Evolutionary conservation across 2,888 invertebrate species (phyloP).

Genomic region (Rhagonycha lutea): DNA sequence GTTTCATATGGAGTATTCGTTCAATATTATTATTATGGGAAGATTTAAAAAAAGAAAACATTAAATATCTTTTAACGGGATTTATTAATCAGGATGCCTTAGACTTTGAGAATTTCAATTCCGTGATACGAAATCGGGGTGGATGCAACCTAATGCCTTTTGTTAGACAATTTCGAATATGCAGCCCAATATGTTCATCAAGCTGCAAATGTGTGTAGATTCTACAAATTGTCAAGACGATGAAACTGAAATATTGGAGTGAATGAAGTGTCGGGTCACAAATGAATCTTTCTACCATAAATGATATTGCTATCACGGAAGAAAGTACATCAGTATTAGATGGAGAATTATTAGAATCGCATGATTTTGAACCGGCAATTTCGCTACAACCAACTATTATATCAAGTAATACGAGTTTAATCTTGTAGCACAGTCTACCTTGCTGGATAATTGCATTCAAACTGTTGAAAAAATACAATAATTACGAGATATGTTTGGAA

Average conservation of each 20-base stretch:
- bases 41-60: constrained; percentile 24
- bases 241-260: constrained; percentile 11
- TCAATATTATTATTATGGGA: constrained; percentile 33
- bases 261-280: not conserved
- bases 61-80: constrained; percentile 18
- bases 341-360: not conserved
- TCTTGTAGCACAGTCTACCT: not conserved
- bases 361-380: not conserved
- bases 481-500: not conserved
- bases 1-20: constrained; percentile 35
- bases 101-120: constrained; percentile 38
- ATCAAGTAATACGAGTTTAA: not conserved
- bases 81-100: constrained; percentile 36
- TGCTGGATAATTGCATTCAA: not conserved
- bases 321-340: not conserved
- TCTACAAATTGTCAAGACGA: constrained; percentile 27
- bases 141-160: constrained; percentile 34
- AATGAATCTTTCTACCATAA: not conserved
- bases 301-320: not conserved
- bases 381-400: not conserved
- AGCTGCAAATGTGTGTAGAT: constrained; percentile 19
- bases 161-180: constrained; percentile 25
- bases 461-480: not conserved
- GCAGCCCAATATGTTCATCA: constrained; percentile 31
- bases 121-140: constrained; percentile 29